Evolutionary conservation across 2,797 vertebrate species (phyloP).

Genomic region (Amblyopsis hoosieri): DNA sequence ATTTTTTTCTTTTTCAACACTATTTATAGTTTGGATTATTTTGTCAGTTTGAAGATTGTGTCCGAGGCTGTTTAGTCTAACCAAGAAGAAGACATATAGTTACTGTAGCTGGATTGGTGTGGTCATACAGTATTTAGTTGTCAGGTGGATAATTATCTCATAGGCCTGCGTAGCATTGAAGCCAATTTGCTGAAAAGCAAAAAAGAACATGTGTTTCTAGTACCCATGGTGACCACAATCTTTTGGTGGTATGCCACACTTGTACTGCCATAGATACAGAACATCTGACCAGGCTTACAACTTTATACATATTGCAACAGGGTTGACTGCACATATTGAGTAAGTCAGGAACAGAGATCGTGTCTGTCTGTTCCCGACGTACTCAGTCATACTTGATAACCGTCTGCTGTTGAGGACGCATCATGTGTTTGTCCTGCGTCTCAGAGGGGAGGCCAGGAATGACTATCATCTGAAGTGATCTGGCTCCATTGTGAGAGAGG

Average conservation of each 20-base stretch:
- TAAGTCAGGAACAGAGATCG: slow-evolving; percentile 37
- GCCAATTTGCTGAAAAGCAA: slow-evolving; percentile 36
- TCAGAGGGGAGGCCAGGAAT: slow-evolving; percentile 43
- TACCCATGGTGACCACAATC: not conserved
- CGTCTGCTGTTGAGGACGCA: slow-evolving; percentile 16
- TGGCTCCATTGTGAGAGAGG: slow-evolving; percentile 37
- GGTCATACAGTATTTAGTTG: slow-evolving; percentile 19
- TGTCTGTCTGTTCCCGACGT: not conserved
- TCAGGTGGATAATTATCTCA: slow-evolving; percentile 26
- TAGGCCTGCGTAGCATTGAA: slow-evolving; percentile 6
- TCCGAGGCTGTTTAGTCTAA: slow-evolving; percentile 37
- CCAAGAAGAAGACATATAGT: slow-evolving; percentile 14
- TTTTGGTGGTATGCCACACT: slow-evolving; percentile 31
- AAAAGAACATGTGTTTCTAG: not conserved
- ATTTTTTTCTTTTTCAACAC: not conserved
- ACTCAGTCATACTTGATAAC: slow-evolving; percentile 10
- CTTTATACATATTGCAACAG: not conserved
- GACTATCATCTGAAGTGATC: slow-evolving; percentile 60
- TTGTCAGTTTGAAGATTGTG: slow-evolving; percentile 25
- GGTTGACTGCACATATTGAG: slow-evolving; percentile 28
- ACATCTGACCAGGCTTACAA: slow-evolving; percentile 1
- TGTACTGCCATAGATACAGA: slow-evolving; percentile 35
- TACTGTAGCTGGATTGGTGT: slow-evolving; percentile 19
- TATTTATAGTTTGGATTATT: slow-evolving; percentile 20
- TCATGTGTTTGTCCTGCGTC: slow-evolving; percentile 41